These are phyloP conservation scores for Dasysyrphus albostriatus DNA, from an alignment of 2,888 invertebrate genomes.

Conservation along the genomic window DNA sequence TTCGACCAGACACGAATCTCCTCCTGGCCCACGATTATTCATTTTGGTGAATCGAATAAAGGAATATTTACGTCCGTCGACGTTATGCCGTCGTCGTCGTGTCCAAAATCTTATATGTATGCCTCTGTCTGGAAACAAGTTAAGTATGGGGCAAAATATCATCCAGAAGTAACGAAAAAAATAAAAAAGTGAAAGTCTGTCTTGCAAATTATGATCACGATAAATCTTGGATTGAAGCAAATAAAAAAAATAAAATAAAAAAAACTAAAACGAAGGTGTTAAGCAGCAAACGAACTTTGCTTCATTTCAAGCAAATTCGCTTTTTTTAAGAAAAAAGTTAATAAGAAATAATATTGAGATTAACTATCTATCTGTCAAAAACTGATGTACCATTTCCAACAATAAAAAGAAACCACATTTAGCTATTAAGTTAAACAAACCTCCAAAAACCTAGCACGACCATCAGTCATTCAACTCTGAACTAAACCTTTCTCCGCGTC, in stretches of 20 bases:
- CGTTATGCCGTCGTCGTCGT: slow-evolving; percentile 33
- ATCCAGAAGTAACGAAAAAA: slow-evolving; percentile 19
- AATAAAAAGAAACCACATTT: slow-evolving; percentile 17
- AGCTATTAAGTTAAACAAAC: slow-evolving; percentile 44
- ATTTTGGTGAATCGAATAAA: slow-evolving; percentile 35
- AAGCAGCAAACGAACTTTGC: neutral
- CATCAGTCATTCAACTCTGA: slow-evolving; percentile 76
- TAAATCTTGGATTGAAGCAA: slow-evolving; percentile 40
- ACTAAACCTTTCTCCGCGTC: slow-evolving; percentile 69
- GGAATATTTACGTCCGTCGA: neutral
- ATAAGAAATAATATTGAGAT: slow-evolving; percentile 19
- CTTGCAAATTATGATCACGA: slow-evolving; percentile 72
- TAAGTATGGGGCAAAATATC: slow-evolving; percentile 36
- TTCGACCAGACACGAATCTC: slow-evolving; percentile 58
- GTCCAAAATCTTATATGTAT: slow-evolving; percentile 31
- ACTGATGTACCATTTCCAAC: slow-evolving; percentile 18
- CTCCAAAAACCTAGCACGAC: slow-evolving; percentile 54
- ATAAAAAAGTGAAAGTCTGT: slow-evolving; percentile 71
- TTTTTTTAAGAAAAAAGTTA: neutral
- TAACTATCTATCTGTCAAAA: slow-evolving; percentile 35
- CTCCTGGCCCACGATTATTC: slow-evolving; percentile 54
- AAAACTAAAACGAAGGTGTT: slow-evolving; percentile 41
- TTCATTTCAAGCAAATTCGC: slow-evolving; percentile 18
- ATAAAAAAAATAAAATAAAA: slow-evolving; percentile 19
- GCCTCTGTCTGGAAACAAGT: slow-evolving; percentile 32